A percentile compares a stretch with the other conserved stretches of the same genome.
Evolutionary conservation across 2,888 invertebrate genomes (phyloP).

Genomic region (Pollenia amentaria): DNA sequence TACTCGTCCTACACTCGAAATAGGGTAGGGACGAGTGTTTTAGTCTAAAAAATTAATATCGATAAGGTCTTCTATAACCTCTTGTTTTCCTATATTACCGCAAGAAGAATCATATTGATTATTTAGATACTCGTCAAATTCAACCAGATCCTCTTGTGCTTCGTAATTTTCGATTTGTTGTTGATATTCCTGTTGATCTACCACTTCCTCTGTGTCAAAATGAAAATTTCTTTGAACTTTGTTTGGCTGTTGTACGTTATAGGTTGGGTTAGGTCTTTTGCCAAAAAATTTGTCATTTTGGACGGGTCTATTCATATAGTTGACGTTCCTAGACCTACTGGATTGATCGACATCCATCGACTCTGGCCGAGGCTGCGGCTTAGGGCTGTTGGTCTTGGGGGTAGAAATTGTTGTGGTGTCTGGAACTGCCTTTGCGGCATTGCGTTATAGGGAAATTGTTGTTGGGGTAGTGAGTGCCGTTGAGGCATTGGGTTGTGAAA

Average conservation of each 20-base stretch:
- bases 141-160: too few relatives aligned
- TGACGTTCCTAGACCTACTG: neutral
- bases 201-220: neutral
- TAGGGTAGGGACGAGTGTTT: neutral
- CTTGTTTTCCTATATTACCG: too few relatives aligned
- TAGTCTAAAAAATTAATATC: conserved; percentile 15
- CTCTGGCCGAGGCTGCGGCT: neutral
- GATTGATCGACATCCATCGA: neutral
- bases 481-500: neutral
- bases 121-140: too few relatives aligned
- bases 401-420: neutral
- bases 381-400: conserved; percentile 5
- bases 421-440: neutral
- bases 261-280: neutral
- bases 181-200: too few relatives aligned
- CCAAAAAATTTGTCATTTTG: neutral
- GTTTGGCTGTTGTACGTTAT: neutral
- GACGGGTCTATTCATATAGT: too few relatives aligned
- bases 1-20: conserved; percentile 11
- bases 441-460: neutral
- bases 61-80: too few relatives aligned
- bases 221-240: neutral
- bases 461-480: conserved; percentile 6
- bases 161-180: too few relatives aligned
- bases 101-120: too few relatives aligned